These are phyloP conservation scores for Brachyopa scutellaris DNA, from an alignment of 2,888 invertebrate genomes.

Conservation along the genomic window DNA sequence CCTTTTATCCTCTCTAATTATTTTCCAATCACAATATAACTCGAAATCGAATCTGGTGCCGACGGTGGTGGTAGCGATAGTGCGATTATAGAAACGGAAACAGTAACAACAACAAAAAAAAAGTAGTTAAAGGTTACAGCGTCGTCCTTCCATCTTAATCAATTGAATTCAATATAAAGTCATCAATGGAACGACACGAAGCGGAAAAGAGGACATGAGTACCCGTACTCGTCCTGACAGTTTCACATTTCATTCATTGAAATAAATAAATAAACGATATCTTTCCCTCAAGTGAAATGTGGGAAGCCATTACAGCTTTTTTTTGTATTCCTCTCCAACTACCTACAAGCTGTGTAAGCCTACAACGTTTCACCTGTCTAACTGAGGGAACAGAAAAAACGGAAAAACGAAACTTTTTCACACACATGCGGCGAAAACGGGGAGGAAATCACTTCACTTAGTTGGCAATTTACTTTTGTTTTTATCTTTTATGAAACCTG, in stretches of 20 bases:
- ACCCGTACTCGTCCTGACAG: constrained; percentile 50
- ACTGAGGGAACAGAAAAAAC: neutral
- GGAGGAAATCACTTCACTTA: constrained; percentile 65
- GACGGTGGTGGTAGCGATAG: neutral
- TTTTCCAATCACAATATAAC: constrained; percentile 41
- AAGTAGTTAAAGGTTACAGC: constrained; percentile 37
- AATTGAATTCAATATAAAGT: constrained; percentile 66
- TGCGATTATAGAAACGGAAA: constrained; percentile 5
- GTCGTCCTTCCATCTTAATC: constrained; percentile 52
- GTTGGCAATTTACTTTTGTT: constrained; percentile 63
- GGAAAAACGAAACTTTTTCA: constrained; percentile 31
- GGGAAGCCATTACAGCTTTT: constrained; percentile 47
- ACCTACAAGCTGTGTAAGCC: too few species aligned
- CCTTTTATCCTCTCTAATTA: constrained; percentile 48
- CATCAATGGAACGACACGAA: constrained; percentile 56
- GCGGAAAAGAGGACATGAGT: constrained; percentile 51
- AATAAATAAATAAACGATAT: constrained; percentile 65
- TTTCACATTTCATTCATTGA: constrained; percentile 66
- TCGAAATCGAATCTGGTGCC: constrained; percentile 22
- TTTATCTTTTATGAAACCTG: constrained; percentile 67
- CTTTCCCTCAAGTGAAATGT: constrained; percentile 37
- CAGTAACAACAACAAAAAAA: too few species aligned
- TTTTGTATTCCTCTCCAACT: neutral
- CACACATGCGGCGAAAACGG: constrained; percentile 19
- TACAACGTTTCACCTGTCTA: constrained; percentile 56